These are phyloP conservation scores for Bellardia pandia DNA, from an alignment of 2,888 invertebrate species.

Conservation along the genomic window DNA sequence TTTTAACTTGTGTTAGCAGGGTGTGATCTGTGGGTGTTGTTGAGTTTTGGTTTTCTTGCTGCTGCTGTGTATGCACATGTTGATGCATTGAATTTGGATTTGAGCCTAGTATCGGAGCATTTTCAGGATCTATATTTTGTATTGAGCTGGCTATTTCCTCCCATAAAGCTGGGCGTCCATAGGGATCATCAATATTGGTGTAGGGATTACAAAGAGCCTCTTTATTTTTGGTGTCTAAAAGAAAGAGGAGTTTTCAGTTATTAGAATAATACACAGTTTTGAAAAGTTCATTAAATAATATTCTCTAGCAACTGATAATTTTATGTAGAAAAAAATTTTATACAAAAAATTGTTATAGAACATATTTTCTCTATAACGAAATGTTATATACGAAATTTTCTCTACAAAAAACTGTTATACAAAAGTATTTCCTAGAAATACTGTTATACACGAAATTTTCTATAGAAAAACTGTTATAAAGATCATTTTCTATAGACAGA, in stretches of 20 bases:
- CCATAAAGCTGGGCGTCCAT: slow-evolving; percentile 94
- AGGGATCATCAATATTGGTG: slow-evolving; percentile 89
- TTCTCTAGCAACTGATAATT: no score
- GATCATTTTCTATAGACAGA: no score
- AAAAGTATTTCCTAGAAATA: no score
- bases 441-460: no score
- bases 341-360: no score
- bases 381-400: no score
- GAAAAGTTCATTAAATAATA: no score
- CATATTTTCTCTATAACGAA: no score
- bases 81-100: slow-evolving; percentile 70
- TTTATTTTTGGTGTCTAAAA: slow-evolving; percentile 83
- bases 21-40: slow-evolving; percentile 48
- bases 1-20: slow-evolving; percentile 88
- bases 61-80: slow-evolving; percentile 76
- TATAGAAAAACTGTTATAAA: no score
- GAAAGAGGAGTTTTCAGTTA: neutral
- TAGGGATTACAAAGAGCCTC: slow-evolving; percentile 82
- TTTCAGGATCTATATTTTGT: slow-evolving; percentile 95
- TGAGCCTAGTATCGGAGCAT: slow-evolving; percentile 93
- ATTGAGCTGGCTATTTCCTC: slow-evolving; percentile 96
- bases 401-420: no score
- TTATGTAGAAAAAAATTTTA: no score
- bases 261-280: no score
- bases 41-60: slow-evolving; percentile 41